These are phyloP conservation scores for Cranoglanis bouderius DNA, from an alignment of 2,113 vertebrate species.

Conservation along the genomic window DNA sequence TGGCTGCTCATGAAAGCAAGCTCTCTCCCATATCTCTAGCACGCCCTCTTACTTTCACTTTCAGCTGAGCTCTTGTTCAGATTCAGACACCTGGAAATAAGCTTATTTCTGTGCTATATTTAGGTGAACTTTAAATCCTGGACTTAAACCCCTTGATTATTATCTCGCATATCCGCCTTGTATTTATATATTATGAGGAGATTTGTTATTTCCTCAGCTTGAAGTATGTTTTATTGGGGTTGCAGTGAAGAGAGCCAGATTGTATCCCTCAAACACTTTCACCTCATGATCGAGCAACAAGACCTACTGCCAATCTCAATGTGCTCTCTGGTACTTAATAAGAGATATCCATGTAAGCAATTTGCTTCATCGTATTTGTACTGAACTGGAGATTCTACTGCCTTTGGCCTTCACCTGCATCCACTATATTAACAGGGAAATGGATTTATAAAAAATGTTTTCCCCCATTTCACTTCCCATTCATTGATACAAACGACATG, in stretches of 20 bases:
- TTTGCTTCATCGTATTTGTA: not conserved
- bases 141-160: not conserved
- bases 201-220: not conserved
- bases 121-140: not conserved
- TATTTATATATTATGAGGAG: not conserved
- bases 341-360: not conserved
- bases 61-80: not conserved
- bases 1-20: constrained; percentile 26
- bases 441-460: not conserved
- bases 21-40: not conserved
- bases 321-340: not conserved
- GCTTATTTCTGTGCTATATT: not conserved
- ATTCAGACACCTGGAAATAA: not conserved
- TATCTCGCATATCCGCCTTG: not conserved
- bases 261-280: not conserved
- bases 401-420: not conserved
- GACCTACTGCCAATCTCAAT: not conserved
- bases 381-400: not conserved
- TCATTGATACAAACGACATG: not conserved
- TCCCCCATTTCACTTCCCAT: not conserved
- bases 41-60: not conserved
- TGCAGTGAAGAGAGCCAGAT: not conserved
- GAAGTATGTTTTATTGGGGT: not conserved
- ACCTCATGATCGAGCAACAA: not conserved
- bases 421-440: not conserved